Base-by-base conservation (phyloP, 2,888 invertebrate species). In the Aproaerema taeniolella region DNA sequence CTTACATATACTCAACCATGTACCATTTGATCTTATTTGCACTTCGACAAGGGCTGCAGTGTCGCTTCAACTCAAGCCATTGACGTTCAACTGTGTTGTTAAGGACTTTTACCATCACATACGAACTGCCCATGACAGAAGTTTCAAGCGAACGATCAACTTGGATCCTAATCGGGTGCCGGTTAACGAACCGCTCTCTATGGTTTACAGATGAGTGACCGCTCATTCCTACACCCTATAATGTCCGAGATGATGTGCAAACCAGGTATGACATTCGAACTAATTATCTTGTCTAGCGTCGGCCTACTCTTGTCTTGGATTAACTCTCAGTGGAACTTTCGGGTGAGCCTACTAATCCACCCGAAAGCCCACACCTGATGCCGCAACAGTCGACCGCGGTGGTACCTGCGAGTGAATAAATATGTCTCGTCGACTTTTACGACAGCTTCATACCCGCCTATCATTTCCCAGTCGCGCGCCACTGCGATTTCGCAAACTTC, bases 1-100 rank as follows among this genome's bases (percentile, higher is more conserved):
- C n/a, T n/a, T n/a, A 53, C 49, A 50, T 53, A 12, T 44, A 50
- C 10, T 49, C 45, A 2, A 47, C 49, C 47, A 47, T 49, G 38
- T 49, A 49, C 51, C 46, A 51, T n/a, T 41, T 42, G 1, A 49
- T 11, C 2, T 37, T 47, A 31, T 28, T 38, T 42, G 17, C 12
- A 24, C 20, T 33, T 25, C 47, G 36, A 29, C 51, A 51, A 0
- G 51, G 38, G 6, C 46, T 37, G 31, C 49, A 45, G 14, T 47
- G 49, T n/a, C 33, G 20, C 31, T 52, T 47, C 32, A 48, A 25
- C 33, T 52, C 45, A 11, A 41, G 29, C 46, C 45, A 43, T n/a
- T 39, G 37, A 9, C 32, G 37, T 16, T 41, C 41, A 13, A 39
- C 31, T 5, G 16, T 35, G 29, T 43, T 35, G 12, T 35, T 39